These are phyloP conservation scores for Conchocele bisecta DNA, from an alignment of 2,888 invertebrate genomes.

Conservation along the genomic window DNA sequence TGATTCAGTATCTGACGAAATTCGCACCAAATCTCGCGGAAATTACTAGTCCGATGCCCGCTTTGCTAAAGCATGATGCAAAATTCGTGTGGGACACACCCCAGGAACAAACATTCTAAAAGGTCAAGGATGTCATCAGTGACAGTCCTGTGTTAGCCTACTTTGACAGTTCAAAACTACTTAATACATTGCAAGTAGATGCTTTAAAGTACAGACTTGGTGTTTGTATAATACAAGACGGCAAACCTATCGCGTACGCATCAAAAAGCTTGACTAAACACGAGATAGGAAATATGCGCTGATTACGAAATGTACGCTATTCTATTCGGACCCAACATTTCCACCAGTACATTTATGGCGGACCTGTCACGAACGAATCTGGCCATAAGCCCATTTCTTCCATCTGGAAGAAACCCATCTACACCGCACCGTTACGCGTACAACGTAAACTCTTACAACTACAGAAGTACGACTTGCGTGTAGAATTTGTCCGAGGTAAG, in stretches of 20 bases:
- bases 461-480: conserved; percentile 34
- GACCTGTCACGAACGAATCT: conserved; percentile 36
- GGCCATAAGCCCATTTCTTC: conserved; percentile 44
- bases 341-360: conserved; percentile 46
- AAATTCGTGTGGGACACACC: conserved; percentile 19
- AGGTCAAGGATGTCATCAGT: conserved; percentile 13
- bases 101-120: conserved; percentile 7
- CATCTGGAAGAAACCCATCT: conserved; percentile 34
- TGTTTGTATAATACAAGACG: conserved; percentile 34
- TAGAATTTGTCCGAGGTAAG: conserved; percentile 15
- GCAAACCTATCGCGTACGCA: conserved; percentile 30
- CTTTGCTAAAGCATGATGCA: conserved; percentile 4
- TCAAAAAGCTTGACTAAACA: conserved; percentile 37
- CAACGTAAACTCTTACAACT: conserved; percentile 41
- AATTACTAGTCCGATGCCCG: conserved; percentile 14
- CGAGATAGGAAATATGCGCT: too few species aligned
- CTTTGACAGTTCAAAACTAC: neutral
- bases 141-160: conserved; percentile 6
- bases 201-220: conserved; percentile 35
- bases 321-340: conserved; percentile 44
- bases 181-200: conserved; percentile 22
- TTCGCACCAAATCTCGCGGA: conserved; percentile 43
- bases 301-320: conserved; percentile 48
- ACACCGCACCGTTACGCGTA: conserved; percentile 22
- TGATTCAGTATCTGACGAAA: too few species aligned